Conservation (phyloP, 2,113 vertebrate species). For the Trogon surrucura region DNA sequence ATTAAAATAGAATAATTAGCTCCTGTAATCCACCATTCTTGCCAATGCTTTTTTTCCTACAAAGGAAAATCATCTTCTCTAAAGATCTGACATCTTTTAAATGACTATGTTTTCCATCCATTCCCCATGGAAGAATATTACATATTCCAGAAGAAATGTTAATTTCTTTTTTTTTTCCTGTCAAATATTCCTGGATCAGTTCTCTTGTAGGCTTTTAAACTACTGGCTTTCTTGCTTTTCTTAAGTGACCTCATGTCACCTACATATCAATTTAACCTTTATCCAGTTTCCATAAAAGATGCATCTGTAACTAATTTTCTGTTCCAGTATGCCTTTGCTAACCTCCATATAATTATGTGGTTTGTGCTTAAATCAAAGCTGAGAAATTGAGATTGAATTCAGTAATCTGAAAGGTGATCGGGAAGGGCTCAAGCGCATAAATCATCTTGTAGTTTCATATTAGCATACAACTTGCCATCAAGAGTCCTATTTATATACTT, state of each 20-base stretch:
- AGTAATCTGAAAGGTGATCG: not conserved
- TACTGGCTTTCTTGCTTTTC: not conserved
- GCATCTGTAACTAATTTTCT: conserved; percentile 17
- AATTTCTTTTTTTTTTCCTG: not conserved
- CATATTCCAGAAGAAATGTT: not conserved
- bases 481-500: not conserved
- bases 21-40: not conserved
- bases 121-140: not conserved
- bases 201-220: not conserved
- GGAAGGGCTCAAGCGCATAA: not conserved
- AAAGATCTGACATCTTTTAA: not conserved
- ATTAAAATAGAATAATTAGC: not conserved
- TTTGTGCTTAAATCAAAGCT: conserved; percentile 38
- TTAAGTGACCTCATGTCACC: not conserved
- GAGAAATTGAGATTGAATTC: conserved; percentile 20
- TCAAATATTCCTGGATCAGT: not conserved
- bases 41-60: not conserved
- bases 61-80: not conserved
- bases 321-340: conserved; percentile 9
- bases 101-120: not conserved
- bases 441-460: not conserved
- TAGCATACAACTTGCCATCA: not conserved
- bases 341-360: not conserved
- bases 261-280: not conserved
- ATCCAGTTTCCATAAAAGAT: conserved; percentile 13